Conservation (phyloP, 2,113 vertebrate species). For the Saccopteryx leptura region DNA sequence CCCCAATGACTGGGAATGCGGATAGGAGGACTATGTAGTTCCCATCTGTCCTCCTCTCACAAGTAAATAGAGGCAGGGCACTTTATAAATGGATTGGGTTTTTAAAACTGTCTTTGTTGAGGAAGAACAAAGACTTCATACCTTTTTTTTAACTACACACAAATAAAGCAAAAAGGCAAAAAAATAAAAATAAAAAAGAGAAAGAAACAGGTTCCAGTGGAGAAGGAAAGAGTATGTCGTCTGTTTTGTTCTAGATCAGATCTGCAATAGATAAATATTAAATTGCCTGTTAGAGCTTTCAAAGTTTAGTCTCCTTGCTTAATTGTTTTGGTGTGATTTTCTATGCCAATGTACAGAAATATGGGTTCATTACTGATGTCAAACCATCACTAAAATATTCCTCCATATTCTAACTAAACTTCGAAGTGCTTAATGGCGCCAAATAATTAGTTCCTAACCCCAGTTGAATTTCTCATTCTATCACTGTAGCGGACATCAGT, state of each 20-base stretch:
- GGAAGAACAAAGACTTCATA: constrained; percentile 11
- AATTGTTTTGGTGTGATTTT: background rate
- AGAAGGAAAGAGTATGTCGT: constrained; percentile 8
- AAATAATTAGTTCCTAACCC: constrained; percentile 61
- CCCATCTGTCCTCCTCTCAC: background rate
- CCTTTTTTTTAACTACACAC: background rate
- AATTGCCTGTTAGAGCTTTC: background rate
- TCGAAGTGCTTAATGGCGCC: background rate
- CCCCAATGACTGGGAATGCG: background rate
- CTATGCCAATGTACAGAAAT: background rate
- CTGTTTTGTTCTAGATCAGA: background rate
- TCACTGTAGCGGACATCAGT: background rate
- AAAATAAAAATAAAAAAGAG: background rate
- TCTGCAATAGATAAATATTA: background rate
- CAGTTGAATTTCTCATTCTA: constrained; percentile 57
- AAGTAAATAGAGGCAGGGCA: background rate
- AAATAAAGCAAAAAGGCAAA: constrained; percentile 48
- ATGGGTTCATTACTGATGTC: background rate
- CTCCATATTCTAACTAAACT: background rate
- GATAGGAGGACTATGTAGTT: background rate
- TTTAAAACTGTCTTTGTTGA: background rate
- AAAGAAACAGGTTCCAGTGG: background rate
- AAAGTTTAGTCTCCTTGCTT: constrained; percentile 6
- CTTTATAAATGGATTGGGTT: background rate
- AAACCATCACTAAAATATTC: background rate